Evolutionary conservation across 2,888 invertebrate species (phyloP).

Genomic region (Hirtodrosophila alboralis): DNA sequence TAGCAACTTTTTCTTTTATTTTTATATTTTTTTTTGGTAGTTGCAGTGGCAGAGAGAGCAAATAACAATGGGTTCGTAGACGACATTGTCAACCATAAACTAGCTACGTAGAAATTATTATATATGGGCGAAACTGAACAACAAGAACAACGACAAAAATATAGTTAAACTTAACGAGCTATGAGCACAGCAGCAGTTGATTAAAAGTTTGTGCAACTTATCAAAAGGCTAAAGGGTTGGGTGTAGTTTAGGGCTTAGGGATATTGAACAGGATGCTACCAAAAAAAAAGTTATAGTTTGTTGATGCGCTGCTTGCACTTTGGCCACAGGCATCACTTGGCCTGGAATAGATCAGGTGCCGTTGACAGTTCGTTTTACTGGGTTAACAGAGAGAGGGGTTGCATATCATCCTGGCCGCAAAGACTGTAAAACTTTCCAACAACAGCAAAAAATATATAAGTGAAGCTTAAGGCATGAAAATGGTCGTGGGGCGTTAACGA

Average conservation of each 20-base stretch:
- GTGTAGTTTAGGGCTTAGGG: not conserved
- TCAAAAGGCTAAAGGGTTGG: constrained; percentile 43
- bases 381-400: not conserved
- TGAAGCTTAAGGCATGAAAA: constrained; percentile 59
- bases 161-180: constrained; percentile 51
- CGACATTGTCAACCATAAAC: constrained; percentile 65
- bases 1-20: constrained; percentile 64
- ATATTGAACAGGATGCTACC: constrained; percentile 57
- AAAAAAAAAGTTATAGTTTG: constrained; percentile 47
- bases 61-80: constrained; percentile 55
- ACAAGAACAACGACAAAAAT: constrained; percentile 17
- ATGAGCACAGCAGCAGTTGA: constrained; percentile 68
- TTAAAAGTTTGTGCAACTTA: constrained; percentile 73
- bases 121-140: constrained; percentile 42
- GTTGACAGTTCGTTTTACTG: constrained; percentile 66
- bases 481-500: constrained; percentile 5
- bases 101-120: constrained; percentile 70
- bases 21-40: constrained; percentile 25
- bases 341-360: constrained; percentile 61
- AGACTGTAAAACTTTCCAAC: constrained; percentile 55
- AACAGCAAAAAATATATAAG: constrained; percentile 52
- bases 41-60: constrained; percentile 40
- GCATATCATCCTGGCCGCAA: constrained; percentile 37
- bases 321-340: constrained; percentile 52
- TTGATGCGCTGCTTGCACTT: constrained; percentile 55